phyloP scores from a whole-genome alignment of 2,888 invertebrate genomes.

The Cactoblastis cactorum region DNA sequence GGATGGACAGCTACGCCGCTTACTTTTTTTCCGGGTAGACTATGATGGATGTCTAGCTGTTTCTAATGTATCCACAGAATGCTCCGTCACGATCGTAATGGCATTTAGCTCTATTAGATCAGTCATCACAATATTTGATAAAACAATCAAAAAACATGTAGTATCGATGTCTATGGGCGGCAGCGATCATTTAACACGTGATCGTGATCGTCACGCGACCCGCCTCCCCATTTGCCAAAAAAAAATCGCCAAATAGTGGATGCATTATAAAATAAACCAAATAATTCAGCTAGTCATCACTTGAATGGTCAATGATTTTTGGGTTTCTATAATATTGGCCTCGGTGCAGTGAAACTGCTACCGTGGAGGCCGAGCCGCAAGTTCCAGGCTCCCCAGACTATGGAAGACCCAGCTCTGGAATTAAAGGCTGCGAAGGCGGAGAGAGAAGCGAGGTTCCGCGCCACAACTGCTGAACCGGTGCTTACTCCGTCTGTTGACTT shows the following conservation, averaged over 20 bases:
- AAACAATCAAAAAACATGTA: no score
- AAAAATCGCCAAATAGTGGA: not conserved
- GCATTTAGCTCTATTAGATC: no score
- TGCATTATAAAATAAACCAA: conserved; percentile 11
- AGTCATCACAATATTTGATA: no score
- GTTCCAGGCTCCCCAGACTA: conserved; percentile 79
- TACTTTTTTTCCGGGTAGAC: conserved; percentile 37
- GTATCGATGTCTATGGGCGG: no score
- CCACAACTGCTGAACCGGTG: conserved; percentile 69
- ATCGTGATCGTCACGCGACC: no score
- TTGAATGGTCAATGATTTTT: conserved; percentile 44
- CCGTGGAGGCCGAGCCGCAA: conserved; percentile 84
- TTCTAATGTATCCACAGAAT: conserved; percentile 3
- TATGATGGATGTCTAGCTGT: conserved; percentile 43
- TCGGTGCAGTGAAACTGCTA: conserved; percentile 81
- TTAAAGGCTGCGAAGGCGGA: conserved; percentile 82
- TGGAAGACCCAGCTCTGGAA: conserved; percentile 80
- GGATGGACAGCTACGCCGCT: conserved; percentile 47
- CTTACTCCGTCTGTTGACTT: conserved; percentile 73
- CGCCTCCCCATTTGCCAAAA: no score
- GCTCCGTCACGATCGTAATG: no score
- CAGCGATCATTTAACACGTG: no score
- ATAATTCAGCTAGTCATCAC: conserved; percentile 36
- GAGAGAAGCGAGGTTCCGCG: conserved; percentile 79
- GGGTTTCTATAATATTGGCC: conserved; percentile 55